Conservation (phyloP, 2,888 invertebrate genomes). For the Pollenia griseotomentosa region DNA sequence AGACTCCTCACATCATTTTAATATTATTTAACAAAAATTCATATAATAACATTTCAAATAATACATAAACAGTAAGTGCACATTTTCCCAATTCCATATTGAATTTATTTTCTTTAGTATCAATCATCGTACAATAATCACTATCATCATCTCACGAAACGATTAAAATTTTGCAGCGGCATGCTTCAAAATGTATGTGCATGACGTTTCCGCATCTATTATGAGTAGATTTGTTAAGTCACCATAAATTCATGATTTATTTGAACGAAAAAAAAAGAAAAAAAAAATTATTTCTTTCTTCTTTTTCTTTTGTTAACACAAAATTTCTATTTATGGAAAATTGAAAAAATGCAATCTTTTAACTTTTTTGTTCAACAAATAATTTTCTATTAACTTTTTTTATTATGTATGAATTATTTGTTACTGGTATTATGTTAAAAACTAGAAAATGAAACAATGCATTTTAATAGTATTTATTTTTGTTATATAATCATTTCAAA, state of each 20-base stretch:
- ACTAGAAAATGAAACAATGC: slow-evolving; percentile 15
- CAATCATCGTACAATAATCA: slow-evolving; percentile 14
- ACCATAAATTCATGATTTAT: slow-evolving; percentile 65
- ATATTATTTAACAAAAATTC: background rate
- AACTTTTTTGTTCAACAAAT: slow-evolving; percentile 14
- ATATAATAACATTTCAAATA: background rate
- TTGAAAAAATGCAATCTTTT: slow-evolving; percentile 27
- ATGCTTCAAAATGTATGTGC: slow-evolving; percentile 20
- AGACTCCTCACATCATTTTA: too few species aligned
- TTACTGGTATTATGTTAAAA: background rate
- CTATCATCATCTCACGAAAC: slow-evolving; percentile 19
- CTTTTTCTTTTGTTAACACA: slow-evolving; percentile 17
- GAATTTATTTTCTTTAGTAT: background rate
- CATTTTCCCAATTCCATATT: background rate
- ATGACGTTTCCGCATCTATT: slow-evolving; percentile 69
- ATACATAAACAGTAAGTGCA: background rate
- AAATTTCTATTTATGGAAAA: slow-evolving; percentile 50
- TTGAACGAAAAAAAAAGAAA: background rate
- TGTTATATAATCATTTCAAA: slow-evolving; percentile 39
- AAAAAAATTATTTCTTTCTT: slow-evolving; percentile 1
- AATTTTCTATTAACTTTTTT: slow-evolving; percentile 42
- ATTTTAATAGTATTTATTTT: slow-evolving; percentile 21
- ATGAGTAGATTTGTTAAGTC: slow-evolving; percentile 67
- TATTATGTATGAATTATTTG: background rate
- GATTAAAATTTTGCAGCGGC: slow-evolving; percentile 40